Base-by-base conservation (phyloP, 1,140 invertebrate genomes). In the Zaprionus vittiger region DNA sequence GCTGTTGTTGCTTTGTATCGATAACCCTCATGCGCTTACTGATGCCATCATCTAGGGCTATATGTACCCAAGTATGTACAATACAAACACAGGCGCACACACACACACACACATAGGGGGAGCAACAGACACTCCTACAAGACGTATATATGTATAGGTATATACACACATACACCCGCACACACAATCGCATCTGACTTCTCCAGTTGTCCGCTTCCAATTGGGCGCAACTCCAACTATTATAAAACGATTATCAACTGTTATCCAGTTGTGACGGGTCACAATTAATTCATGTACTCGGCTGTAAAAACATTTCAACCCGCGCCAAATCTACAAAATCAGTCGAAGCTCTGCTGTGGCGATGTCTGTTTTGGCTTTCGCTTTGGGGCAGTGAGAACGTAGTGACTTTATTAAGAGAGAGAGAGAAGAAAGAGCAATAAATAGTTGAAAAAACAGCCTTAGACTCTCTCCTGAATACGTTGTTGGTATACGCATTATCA, bases 271-370 rank as follows among this genome's bases (percentile, higher is more conserved):
- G 34, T 17, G 26, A 52, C 14, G 44, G 54, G 49, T 54, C 66
- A 68, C 77, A 78, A 85, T 89, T 91, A 90, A 22, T 56, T 31
- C 56, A 77, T 66, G 49, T 75, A 47, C 74, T 83, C 66, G 74
- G 60, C 72, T 76, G 66, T 79, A 67, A 72, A 73, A 85, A 49
- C 93, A 93, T 55, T 93, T 91, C 47, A 34, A 2, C 17, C n/a
- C 9, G 14, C 31, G 20, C 14, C 15, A 55, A 65, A 49, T 54
- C 52, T 26, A 55, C 20, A 64, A 22, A 15, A 55, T 26, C 34
- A 66, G 54, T 56, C 38, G 31, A 37, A 57, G 22, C 37, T 44
- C 26, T 44, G 64, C 12, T 28, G 54, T 26, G 54, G 26, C 61
- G 7, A 34, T 56, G 54, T 22, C 2, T 54, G 22, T 38, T 38